Evolutionary conservation across 2,888 invertebrate species (phyloP), one percentile per base, ranked within the genome.

Genomic region (Hylaea fasciaria): DNA sequence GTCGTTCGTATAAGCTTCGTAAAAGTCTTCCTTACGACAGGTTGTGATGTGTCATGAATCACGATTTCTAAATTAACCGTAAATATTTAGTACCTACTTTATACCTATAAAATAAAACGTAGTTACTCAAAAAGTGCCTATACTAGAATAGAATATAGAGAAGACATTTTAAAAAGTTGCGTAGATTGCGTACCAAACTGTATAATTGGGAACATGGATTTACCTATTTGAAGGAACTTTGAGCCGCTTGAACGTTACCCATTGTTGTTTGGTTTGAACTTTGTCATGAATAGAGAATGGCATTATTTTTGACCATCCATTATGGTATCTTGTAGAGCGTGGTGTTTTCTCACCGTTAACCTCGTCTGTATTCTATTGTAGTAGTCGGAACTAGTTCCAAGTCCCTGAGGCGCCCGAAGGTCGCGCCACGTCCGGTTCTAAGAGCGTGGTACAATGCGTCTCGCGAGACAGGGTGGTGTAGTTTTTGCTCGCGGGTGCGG

Each of bases 401-500:
- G 73, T 81, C 77, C 77, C 76, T 71, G 76, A 71, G 71, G 71
- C 67, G 60, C 40, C 56, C 71, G 80, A 84, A 85, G 85, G 85
- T 78, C 78, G 71, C 62, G 45, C 59, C 60, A 73, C 75, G 76
- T 85, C 84, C 86, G 85, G 83, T 80, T 82, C 66, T 67, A 63
- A 66, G 70, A 66, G 63, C 56, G 44, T 59, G 49, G 51, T 58
- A 83, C 77, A 83, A 83, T 81, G 72, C 68, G 73, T 76, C 80
- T 80, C 78, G 66, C 61, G 76, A 73, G 74, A 61, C 76, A 59
- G 68, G 65, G 68, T 68, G 65, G 64, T 68, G 66, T 69, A 67
- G 76, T 85, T 85, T 84, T 85, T 83, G 77, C 76, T 29, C 62
- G 67, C 76, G 65, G 70, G 71, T 70, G 62, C 67, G 60, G 59